Base-by-base conservation (phyloP, 2,797 vertebrate species). In the Centroberyx gerrardi region DNA sequence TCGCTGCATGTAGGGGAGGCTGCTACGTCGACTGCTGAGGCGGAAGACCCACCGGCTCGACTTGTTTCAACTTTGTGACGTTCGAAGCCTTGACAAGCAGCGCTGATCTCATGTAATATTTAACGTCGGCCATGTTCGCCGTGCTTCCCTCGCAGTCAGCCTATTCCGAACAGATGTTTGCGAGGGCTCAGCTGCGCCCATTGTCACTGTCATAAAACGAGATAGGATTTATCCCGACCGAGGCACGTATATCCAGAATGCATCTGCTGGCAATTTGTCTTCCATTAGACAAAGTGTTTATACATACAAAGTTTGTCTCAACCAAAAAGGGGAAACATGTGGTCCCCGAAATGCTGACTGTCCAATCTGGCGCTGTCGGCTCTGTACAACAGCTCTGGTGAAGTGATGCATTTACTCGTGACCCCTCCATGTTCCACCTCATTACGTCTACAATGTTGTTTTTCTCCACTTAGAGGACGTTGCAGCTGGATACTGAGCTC, bases 401-500 rank as follows among this genome's bases (percentile, higher is more conserved):
- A 89, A 91, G 87, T 87, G 80, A 89, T 87, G 88, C 83, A 31
- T 90, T 88, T 92, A 78, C 92, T 78, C 87, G 82, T 88, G 90
- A 92, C 83, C 85, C 76, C 72, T 82, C 86, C 76, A 42, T 28
- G 88, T 94, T 94, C 89, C 90, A 83, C 88, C 88, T 88, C 92
- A 94, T 94, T 95, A 93, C 91, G 78, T 91, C 79, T 72, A 72
- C 84, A 69, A 81, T 92, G 80, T 91, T 88, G 68, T 89, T 90
- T 86, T 87, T 84, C 65, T 85, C 63, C 74, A 78, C 86, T 88
- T 85, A 76, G 70, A 91, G 81, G 82, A 88, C 88, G 68, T 27
- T 82, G 77, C 88, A 93, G 91, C 88, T 93, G 89, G 76, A 87
- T 82, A 62, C 86, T 70, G 82, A 84, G 83, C 87, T 81, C 17